Base-by-base conservation (phyloP, 2,888 invertebrate genomes). In the Sialis fuliginosa region DNA sequence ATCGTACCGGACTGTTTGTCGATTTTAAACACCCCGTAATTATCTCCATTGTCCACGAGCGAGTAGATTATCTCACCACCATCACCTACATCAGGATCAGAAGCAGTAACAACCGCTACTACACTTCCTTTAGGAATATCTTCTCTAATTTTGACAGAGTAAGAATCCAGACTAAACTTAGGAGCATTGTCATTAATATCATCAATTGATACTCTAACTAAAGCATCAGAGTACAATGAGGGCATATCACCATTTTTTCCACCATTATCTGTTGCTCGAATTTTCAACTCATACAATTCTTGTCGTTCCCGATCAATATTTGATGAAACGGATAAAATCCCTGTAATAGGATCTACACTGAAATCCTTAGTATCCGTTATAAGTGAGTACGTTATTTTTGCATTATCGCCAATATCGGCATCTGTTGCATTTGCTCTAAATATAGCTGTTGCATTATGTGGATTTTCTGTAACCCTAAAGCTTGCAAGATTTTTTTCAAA, bases 171-270 rank as follows among this genome's bases (percentile, higher is more conserved):
- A 33, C 82, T 80, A 62, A 93, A 95, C 51, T 71, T 75, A 1
- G 92, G 92, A 2, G 84, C 73, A 61, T 86, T 88, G 65, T 88
- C 95, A 65, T 95, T 95, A 44, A 91, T 81, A 64, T 96, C 95
- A 57, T 87, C 85, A 6, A 91, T 79, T 33, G 77, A 74, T 41
- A 91, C 79, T 51, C 85, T 75, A 30, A 95, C 82, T 31, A 84
- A 64, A 3, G 90, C 89, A 55, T 90, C 87, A 0, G 91, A 81
- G 52, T 79, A 77, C 42, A 90, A 68, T 0, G 77, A 70, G 1
- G 72, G 73, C 41, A 70, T 68, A 1, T 64, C 61, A n/a, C 67
- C 64, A 52, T 66, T 64, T 44, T 81, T 74, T 10, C 47, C 42
- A 48, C 81, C 79, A 55, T 81, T 79, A 64, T 91, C 90, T 7